A percentile compares a stretch with the other conserved stretches of the same genome.
These are phyloP conservation scores for Tonatia bakeri DNA, from an alignment of 2,113 vertebrate species.

Conservation along the genomic window DNA sequence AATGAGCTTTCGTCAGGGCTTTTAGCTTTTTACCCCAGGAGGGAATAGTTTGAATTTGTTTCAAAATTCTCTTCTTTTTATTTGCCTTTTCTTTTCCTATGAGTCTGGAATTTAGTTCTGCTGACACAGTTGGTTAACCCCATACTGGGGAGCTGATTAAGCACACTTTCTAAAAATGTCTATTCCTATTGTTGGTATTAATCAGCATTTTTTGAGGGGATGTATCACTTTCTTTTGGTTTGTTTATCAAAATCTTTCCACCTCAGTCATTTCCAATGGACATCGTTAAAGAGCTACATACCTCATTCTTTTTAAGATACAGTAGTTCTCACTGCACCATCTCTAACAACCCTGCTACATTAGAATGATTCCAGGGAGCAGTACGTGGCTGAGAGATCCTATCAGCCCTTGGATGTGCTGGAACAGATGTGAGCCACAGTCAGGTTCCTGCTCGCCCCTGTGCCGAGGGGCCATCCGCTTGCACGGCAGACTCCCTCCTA, in stretches of 20 bases:
- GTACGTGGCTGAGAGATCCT: not conserved
- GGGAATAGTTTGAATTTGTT: slow-evolving; percentile 44
- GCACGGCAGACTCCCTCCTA: not conserved
- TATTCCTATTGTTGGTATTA: slow-evolving; percentile 14
- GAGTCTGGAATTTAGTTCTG: slow-evolving; percentile 63
- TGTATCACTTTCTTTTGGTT: not conserved
- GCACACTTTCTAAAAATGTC: slow-evolving; percentile 62
- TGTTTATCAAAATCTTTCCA: slow-evolving; percentile 38
- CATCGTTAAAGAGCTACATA: not conserved
- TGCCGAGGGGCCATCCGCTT: not conserved
- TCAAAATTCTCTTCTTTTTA: slow-evolving; percentile 43
- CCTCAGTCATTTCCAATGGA: not conserved
- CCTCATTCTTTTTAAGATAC: not conserved
- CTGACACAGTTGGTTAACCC: slow-evolving; percentile 59
- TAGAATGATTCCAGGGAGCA: not conserved
- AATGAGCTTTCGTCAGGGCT: not conserved
- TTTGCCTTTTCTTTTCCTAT: slow-evolving; percentile 53
- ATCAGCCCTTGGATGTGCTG: not conserved
- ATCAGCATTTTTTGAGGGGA: not conserved
- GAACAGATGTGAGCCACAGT: not conserved
- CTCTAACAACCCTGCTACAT: not conserved
- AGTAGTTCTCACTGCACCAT: not conserved
- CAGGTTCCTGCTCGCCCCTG: not conserved
- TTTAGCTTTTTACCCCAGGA: slow-evolving; percentile 39
- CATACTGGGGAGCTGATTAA: slow-evolving; percentile 48